Evolutionary conservation across 2,797 vertebrate species (phyloP).

Genomic region (Sparidentex hasta): DNA sequence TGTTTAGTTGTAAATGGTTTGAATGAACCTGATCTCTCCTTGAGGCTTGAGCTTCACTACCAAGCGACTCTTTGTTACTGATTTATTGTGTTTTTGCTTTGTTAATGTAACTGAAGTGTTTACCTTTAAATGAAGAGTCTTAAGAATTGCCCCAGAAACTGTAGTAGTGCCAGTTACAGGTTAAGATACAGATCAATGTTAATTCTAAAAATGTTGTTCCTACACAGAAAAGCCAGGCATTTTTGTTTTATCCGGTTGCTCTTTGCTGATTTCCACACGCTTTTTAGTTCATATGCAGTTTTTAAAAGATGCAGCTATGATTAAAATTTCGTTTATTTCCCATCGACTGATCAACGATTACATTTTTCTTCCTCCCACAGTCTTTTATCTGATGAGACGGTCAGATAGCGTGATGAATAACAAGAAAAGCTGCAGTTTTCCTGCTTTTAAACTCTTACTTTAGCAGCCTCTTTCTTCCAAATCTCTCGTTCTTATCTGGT

Average conservation of each 20-base stretch:
- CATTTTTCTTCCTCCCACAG: background rate
- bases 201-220: background rate
- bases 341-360: background rate
- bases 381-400: background rate
- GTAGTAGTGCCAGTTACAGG: background rate
- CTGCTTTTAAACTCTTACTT: slow-evolving; percentile 11
- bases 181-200: background rate
- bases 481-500: slow-evolving; percentile 32
- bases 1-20: slow-evolving; percentile 13
- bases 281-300: background rate
- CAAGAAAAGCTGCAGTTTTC: slow-evolving; percentile 4
- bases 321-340: background rate
- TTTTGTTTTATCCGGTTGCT: background rate
- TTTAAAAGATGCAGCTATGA: background rate
- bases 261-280: background rate
- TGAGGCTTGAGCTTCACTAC: slow-evolving; percentile 10
- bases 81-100: slow-evolving; percentile 7
- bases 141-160: background rate
- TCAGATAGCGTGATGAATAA: background rate
- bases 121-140: background rate
- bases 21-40: slow-evolving; percentile 15
- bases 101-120: background rate
- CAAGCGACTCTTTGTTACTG: slow-evolving; percentile 8
- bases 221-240: background rate
- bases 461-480: background rate